These are phyloP conservation scores for Serranus cabrilla DNA, from an alignment of 2,797 vertebrate genomes.

Conservation along the genomic window DNA sequence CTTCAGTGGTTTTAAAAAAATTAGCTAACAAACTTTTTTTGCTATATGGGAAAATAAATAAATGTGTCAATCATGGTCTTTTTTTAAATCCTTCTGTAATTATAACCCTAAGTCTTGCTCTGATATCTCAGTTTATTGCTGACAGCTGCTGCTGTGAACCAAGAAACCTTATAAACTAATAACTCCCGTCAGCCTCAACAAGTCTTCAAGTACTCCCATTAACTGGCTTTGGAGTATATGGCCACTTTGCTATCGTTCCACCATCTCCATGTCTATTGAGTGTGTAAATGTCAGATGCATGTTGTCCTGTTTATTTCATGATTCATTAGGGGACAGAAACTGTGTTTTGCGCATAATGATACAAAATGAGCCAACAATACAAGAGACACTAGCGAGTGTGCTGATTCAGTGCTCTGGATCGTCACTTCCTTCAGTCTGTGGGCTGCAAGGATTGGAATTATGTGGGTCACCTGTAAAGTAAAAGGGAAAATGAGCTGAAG, in stretches of 20 bases:
- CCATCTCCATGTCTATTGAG: constrained; percentile 2
- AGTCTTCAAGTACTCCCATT: not conserved
- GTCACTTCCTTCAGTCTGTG: constrained; percentile 23
- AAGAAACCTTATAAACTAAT: not conserved
- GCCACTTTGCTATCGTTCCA: constrained; percentile 2
- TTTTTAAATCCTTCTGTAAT: not conserved
- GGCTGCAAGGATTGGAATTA: constrained; percentile 27
- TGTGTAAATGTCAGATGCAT: not conserved
- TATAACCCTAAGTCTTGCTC: not conserved
- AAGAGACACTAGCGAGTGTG: not conserved
- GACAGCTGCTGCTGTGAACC: too few species aligned
- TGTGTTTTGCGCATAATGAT: constrained; percentile 5
- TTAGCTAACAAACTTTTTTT: not conserved
- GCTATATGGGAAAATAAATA: constrained; percentile 36
- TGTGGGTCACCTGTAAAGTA: constrained; percentile 59
- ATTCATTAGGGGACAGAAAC: constrained; percentile 10
- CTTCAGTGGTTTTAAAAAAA: too few species aligned
- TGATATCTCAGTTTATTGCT: too few species aligned
- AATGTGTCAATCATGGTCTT: not conserved
- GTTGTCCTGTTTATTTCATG: constrained; percentile 40
- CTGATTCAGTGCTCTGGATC: constrained; percentile 38
- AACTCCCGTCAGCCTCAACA: too few species aligned
- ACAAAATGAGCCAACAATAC: not conserved
- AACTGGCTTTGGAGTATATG: not conserved
- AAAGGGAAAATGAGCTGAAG: constrained; percentile 26